Conservation (phyloP, 1,140 invertebrate species). For the Bombus superbus region DNA sequence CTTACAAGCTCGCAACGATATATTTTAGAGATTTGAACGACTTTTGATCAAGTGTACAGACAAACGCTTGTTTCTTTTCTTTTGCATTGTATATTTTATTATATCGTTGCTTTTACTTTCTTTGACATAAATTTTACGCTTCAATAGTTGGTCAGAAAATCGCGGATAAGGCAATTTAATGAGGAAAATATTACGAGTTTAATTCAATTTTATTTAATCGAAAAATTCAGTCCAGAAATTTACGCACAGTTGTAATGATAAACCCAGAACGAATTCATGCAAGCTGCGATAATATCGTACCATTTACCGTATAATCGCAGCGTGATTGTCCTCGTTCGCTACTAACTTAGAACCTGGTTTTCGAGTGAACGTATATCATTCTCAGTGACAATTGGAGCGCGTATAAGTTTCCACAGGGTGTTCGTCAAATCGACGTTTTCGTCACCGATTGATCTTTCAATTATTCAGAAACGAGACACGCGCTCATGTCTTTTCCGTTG, state of each 20-base stretch:
- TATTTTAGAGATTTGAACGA: too few relatives aligned
- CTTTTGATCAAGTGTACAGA: too few relatives aligned
- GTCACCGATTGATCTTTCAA: background rate
- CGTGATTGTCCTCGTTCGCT: background rate
- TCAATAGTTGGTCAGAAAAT: accelerated
- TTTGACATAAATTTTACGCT: too few relatives aligned
- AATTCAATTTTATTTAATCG: background rate
- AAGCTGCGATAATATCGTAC: background rate
- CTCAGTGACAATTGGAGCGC: background rate
- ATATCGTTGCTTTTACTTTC: too few relatives aligned
- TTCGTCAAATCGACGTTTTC: background rate
- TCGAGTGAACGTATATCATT: background rate
- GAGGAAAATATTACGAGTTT: too few relatives aligned
- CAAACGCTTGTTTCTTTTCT: too few relatives aligned
- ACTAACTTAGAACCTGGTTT: background rate
- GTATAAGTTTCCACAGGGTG: background rate
- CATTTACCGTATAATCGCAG: background rate
- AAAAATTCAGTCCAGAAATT: background rate
- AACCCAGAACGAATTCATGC: background rate
- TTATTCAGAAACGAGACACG: too few relatives aligned
- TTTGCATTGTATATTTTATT: too few relatives aligned
- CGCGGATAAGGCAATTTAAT: too few relatives aligned
- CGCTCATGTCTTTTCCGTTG: too few relatives aligned
- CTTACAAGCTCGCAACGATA: accelerated
- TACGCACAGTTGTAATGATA: background rate